Evolutionary conservation across 2,113 vertebrate species (phyloP).

Genomic region (Nansenia antarctica): DNA sequence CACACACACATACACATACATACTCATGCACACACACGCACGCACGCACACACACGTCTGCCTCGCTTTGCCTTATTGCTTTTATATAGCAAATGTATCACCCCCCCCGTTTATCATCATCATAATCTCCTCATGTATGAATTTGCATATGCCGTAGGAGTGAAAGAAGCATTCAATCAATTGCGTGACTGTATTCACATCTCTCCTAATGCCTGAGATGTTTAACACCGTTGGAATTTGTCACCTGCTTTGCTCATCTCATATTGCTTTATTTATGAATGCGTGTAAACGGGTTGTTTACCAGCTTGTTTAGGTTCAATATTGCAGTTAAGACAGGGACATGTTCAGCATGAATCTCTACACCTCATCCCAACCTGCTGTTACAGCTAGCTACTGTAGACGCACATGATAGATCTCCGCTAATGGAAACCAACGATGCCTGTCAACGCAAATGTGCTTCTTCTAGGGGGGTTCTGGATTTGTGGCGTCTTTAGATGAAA

Average conservation of each 20-base stretch:
- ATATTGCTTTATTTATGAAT: not conserved
- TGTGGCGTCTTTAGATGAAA: too few relatives aligned
- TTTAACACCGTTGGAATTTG: too few relatives aligned
- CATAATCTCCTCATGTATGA: not conserved
- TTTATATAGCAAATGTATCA: constrained; percentile 12
- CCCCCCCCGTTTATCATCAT: not conserved
- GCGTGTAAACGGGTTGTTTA: not conserved
- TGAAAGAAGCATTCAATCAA: not conserved
- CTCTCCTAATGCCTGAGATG: too few relatives aligned
- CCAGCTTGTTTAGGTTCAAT: constrained; percentile 43
- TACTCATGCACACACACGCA: too few relatives aligned
- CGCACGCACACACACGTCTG: constrained; percentile 6
- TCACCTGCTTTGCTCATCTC: not conserved
- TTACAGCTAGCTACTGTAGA: too few relatives aligned
- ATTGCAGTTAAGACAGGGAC: constrained; percentile 59
- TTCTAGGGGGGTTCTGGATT: too few relatives aligned
- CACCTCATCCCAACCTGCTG: constrained; percentile 27
- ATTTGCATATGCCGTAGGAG: not conserved
- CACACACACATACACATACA: constrained; percentile 6
- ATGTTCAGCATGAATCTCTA: constrained; percentile 46
- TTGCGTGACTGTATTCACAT: too few relatives aligned
- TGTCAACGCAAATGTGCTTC: too few relatives aligned
- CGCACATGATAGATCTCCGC: constrained; percentile 7
- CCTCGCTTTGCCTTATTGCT: constrained; percentile 8
- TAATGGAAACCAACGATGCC: too few relatives aligned